phyloP scores from a whole-genome alignment of 2,113 vertebrate genomes.

The Mastomys natalensis region DNA sequence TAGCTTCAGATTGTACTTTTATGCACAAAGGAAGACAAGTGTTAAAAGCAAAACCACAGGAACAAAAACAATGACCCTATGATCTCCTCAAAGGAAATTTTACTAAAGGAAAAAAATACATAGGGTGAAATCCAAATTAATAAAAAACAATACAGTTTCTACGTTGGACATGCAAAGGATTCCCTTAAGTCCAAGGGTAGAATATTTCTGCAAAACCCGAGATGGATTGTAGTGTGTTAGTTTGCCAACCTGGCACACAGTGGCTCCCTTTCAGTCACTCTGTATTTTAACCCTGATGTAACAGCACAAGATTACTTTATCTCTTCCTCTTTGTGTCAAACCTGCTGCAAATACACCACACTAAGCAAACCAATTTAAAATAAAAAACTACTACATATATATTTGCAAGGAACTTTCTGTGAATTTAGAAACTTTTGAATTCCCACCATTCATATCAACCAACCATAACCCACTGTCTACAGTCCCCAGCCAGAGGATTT shows the following conservation, averaged over 20 bases:
- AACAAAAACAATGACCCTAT: conserved; percentile 80
- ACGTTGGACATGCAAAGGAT: conserved; percentile 87
- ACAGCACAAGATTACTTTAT: conserved; percentile 90
- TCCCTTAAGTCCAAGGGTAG: conserved; percentile 82
- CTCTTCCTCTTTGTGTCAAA: conserved; percentile 89
- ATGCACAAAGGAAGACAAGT: conserved; percentile 87
- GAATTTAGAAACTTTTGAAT: conserved; percentile 89
- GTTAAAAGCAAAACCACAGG: conserved; percentile 83
- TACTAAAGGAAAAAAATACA: conserved; percentile 79
- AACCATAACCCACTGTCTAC: conserved; percentile 86
- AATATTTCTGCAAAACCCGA: conserved; percentile 83
- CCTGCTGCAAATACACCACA: conserved; percentile 89
- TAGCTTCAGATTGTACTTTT: conserved; percentile 93
- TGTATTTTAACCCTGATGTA: conserved; percentile 87
- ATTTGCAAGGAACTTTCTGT: conserved; percentile 97
- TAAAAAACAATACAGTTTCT: conserved; percentile 81
- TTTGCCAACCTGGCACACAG: conserved; percentile 89
- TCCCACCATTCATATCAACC: conserved; percentile 81
- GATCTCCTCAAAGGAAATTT: conserved; percentile 83
- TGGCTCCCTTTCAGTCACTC: conserved; percentile 90
- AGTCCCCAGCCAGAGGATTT: conserved; percentile 98
- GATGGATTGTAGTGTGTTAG: conserved; percentile 85
- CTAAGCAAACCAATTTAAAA: conserved; percentile 84
- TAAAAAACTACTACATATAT: conserved; percentile 86
- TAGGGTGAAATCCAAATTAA: conserved; percentile 88